Evolutionary conservation across 2,113 vertebrate genomes (phyloP), one percentile per base, ranked within the genome.

Genomic region (Rhadina sibilatrix): DNA sequence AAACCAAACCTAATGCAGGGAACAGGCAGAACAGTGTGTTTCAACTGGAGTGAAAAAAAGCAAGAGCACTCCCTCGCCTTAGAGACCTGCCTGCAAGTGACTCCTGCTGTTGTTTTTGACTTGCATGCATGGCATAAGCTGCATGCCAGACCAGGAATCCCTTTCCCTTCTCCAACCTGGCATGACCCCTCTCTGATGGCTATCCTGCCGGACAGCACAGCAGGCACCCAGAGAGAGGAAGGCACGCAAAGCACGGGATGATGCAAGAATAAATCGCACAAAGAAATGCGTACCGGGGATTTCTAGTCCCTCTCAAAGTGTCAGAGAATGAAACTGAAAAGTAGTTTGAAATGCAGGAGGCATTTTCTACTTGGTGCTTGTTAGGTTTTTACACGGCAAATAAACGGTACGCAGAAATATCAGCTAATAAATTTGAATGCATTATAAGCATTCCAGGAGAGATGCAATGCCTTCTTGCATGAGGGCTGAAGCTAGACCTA

Each of bases 1-100:
- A n/a, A 49, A 17, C 60, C 47, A 35, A 61, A 44, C 0, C 5
- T 0, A 5, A 42, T 5, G 18, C 49, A 57, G 21, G 30, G 17
- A 65, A 22, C 1, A 54, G 28, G 35, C 53, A 57, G 38, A 59
- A 77, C 0, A 16, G 13, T 15, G 44, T 23, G 10, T 20, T 79
- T 50, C 31, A 33, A 61, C 4, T 9, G 25, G 56, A n/a, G 7
- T 0, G 19, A 70, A 53, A 0, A 0, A 35, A 33, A 87, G 44
- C 31, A 68, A 15, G 28, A 28, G 35, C 10, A 19, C 12, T 50
- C 40, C n/a, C 71, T 27, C 75, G 59, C 61, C 57, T 79, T 23
- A 57, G 23, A 46, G 11, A 47, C 49, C 28, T 23, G 54, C 70
- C 76, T 54, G 42, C 59, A 42, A 93, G 68, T 22, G 56, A 49